Evolutionary conservation across 2,888 invertebrate genomes (phyloP).

Genomic region (Kryphioiulus occultus): DNA sequence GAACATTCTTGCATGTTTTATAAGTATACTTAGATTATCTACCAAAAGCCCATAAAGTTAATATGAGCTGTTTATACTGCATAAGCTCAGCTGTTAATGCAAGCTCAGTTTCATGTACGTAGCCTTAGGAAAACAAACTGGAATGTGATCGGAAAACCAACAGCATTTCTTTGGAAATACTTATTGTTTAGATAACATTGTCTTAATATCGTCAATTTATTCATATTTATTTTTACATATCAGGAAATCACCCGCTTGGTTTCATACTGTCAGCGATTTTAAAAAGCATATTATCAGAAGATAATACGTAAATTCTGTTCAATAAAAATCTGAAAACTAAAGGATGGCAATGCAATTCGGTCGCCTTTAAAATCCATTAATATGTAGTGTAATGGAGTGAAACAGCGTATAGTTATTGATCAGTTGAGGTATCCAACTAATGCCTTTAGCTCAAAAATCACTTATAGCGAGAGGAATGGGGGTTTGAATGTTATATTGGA

Average conservation of each 20-base stretch:
- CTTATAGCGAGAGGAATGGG: neutral
- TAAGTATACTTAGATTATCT: too few relatives aligned
- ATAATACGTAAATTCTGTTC: neutral
- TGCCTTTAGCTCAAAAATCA: slow-evolving; percentile 36
- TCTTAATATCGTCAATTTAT: too few relatives aligned
- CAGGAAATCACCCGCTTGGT: neutral
- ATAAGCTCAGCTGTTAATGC: too few relatives aligned
- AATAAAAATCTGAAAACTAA: neutral
- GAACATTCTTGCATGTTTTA: too few relatives aligned
- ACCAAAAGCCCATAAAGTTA: too few relatives aligned
- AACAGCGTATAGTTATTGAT: slow-evolving; percentile 34
- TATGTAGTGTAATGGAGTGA: slow-evolving; percentile 32
- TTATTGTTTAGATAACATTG: too few relatives aligned
- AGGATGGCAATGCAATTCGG: neutral
- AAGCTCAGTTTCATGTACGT: too few relatives aligned
- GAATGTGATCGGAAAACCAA: too few relatives aligned
- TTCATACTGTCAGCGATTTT: neutral
- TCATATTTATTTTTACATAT: too few relatives aligned
- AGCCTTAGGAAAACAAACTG: too few relatives aligned
- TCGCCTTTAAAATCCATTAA: slow-evolving; percentile 28
- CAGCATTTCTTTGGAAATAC: too few relatives aligned
- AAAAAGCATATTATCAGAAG: neutral
- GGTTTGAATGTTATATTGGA: neutral
- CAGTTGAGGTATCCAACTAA: slow-evolving; percentile 34
- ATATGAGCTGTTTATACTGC: too few relatives aligned